Conservation (phyloP, 2,888 invertebrate genomes). For the Tineola bisselliella region DNA sequence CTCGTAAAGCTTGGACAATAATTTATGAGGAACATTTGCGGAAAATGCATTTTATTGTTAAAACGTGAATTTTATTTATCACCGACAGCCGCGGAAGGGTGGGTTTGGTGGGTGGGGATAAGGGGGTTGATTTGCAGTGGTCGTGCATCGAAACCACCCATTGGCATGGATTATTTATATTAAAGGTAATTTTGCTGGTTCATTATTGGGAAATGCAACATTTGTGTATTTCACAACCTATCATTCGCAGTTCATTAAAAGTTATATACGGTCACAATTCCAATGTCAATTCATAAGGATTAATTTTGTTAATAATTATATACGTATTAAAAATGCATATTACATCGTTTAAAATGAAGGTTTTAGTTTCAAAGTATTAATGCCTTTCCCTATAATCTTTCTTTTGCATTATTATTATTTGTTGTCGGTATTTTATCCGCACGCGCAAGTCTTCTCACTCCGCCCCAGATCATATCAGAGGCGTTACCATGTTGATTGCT, state of each 20-base stretch:
- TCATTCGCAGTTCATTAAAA: conserved; percentile 63
- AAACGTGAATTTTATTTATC: conserved; percentile 69
- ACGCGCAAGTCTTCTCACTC: conserved; percentile 32
- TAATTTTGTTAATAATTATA: not conserved
- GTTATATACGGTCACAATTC: conserved; percentile 24
- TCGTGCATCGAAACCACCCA: conserved; percentile 62
- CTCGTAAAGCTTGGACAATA: conserved; percentile 64
- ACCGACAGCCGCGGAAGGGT: conserved; percentile 53
- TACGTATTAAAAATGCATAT: not conserved
- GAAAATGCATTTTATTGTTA: conserved; percentile 70
- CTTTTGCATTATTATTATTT: not conserved
- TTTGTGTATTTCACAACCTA: conserved; percentile 55
- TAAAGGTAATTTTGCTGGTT: conserved; percentile 64
- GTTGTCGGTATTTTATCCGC: conserved; percentile 7
- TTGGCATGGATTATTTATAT: conserved; percentile 65
- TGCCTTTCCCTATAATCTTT: not conserved
- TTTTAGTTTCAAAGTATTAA: not conserved
- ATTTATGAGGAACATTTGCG: conserved; percentile 66
- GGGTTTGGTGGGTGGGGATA: conserved; percentile 28
- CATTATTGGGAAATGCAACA: conserved; percentile 65
- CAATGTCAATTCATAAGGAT: not conserved
- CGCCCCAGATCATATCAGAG: conserved; percentile 31
- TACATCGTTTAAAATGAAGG: not conserved
- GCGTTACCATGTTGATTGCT: conserved; percentile 33
- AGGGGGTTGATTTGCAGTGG: conserved; percentile 62